Conservation (phyloP, 2,113 vertebrate species). For the Alligator sinensis region DNA sequence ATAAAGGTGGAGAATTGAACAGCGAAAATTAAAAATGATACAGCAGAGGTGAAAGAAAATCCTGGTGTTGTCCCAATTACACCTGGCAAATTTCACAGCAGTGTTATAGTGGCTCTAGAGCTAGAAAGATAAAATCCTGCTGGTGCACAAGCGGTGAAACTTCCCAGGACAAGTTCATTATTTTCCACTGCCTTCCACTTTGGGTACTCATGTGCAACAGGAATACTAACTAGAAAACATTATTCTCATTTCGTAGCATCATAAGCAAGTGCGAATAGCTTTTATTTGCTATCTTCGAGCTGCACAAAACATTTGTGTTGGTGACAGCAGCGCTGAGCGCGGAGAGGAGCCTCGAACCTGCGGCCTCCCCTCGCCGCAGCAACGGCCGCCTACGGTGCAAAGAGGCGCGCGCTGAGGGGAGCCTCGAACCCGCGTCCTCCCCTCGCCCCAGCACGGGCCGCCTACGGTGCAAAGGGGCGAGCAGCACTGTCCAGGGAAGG, state of each 20-base stretch:
- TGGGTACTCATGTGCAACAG: background rate
- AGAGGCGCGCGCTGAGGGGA: no score
- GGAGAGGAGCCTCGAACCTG: no score
- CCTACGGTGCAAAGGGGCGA: no score
- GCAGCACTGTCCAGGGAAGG: no score
- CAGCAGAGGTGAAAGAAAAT: background rate
- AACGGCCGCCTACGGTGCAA: no score
- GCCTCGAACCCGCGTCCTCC: no score
- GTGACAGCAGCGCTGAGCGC: no score
- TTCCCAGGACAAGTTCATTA: background rate
- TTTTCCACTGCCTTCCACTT: background rate
- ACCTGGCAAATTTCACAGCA: background rate
- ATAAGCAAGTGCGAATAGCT: background rate
- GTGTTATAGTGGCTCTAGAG: background rate
- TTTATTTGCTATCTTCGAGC: no score
- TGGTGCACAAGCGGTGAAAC: background rate
- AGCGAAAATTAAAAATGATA: background rate
- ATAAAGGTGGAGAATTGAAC: background rate
- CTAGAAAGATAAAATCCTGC: background rate
- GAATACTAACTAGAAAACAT: background rate
- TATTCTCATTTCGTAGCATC: background rate
- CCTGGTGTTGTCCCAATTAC: background rate
- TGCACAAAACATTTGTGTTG: no score
- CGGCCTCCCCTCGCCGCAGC: no score
- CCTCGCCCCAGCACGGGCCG: no score